A percentile compares a stretch with the other conserved stretches of the same genome.
Evolutionary conservation across 1,140 invertebrate genomes (phyloP).

Genomic region (Eubasilissa regina): DNA sequence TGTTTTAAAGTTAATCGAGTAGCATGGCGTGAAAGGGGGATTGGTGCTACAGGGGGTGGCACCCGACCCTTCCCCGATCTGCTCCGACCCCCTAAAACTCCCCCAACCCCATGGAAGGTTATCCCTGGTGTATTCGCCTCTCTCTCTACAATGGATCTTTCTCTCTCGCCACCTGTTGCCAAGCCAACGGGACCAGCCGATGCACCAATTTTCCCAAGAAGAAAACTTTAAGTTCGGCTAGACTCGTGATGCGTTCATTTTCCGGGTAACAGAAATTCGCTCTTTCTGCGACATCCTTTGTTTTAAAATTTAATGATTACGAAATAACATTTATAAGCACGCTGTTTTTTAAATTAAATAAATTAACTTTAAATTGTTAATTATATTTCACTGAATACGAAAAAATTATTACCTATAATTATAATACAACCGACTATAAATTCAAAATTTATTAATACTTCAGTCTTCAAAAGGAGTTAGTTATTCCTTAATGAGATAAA

Average conservation of each 20-base stretch:
- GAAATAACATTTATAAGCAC: no score
- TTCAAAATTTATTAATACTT: no score
- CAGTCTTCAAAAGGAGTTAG: no score
- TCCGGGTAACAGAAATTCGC: conserved; percentile 15
- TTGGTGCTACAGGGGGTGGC: neutral
- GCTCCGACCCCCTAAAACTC: conserved; percentile 2
- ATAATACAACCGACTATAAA: no score
- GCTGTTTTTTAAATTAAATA: no score
- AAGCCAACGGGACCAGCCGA: conserved; percentile 33
- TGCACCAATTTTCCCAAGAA: conserved; percentile 42
- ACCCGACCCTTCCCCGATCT: neutral
- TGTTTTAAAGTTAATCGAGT: conserved; percentile 47
- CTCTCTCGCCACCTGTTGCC: conserved; percentile 49
- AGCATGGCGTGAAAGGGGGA: conserved; percentile 19
- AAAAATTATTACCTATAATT: no score
- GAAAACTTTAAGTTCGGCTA: conserved; percentile 22
- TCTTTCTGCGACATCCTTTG: conserved; percentile 10
- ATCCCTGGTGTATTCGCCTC: conserved; percentile 5
- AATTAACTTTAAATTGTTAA: no score
- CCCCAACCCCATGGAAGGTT: conserved; percentile 13
- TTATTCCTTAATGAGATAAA: no score
- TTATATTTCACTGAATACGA: no score
- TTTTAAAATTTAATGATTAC: conserved; percentile 12
- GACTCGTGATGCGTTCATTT: conserved; percentile 13
- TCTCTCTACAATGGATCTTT: neutral